Evolutionary conservation across 2,888 invertebrate genomes (phyloP), one percentile per base, ranked within the genome.

Genomic region (Melanostoma scalare): DNA sequence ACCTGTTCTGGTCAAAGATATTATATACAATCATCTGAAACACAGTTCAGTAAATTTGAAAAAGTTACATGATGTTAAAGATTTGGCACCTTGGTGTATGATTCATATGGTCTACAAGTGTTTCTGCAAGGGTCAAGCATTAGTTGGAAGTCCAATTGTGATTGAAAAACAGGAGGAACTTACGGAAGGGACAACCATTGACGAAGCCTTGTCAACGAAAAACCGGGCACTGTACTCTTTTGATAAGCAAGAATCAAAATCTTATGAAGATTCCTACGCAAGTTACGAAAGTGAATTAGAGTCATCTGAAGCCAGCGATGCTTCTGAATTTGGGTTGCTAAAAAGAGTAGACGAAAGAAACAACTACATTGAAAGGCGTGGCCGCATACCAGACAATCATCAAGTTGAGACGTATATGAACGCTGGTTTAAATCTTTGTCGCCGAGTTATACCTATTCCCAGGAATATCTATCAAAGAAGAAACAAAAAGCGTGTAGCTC

Each of bases 51-150:
- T 92, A 5, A 58, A 86, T 1, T 55, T 92, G 6, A 87, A 87
- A 0, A 89, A 88, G 9, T 81, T 92, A 40, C 79, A 88, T 3
- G 86, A 88, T 63, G 87, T 91, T 80, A 87, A 90, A 36, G 92
- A 93, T 86, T 88, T 94, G 55, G 93, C 93, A 79, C 93, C 93
- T 0, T 94, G 93, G 92, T 95, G 95, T 87, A 93, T 95, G 93
- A 91, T 93, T 2, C 95, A 95, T 88, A 92, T 93, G 86, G 89
- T 94, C 58, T 94, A 95, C 87, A 93, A 93, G 87, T 95, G 95
- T 89, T 93, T 93, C 88, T 95, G 95, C 88, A 92, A 92, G 85
- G 92, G 93, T 2, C 82, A 87, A 0, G 87, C 89, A 0, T 52
- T 80, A 0, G 88, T 89, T 4, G 91, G 91, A 46, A 88, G 88